Evolutionary conservation across 64 coral and sea anemone species (phyloP), one percentile per base, ranked within the genome.

Genomic region (Montipora cactus): DNA sequence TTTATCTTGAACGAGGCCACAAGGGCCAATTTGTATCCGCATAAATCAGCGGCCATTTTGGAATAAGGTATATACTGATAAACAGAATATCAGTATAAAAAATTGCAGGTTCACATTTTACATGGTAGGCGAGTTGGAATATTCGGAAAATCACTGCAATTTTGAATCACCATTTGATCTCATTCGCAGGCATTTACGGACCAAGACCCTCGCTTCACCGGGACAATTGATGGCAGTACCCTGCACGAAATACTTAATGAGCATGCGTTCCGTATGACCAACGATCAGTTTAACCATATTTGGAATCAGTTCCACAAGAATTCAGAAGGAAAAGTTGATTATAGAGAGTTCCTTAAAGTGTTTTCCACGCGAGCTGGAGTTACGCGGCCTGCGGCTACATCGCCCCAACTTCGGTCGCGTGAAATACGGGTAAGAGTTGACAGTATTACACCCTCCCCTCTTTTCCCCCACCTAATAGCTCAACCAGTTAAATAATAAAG

Each of bases 251-350:
- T 98, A 55, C 89, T 98, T 6, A 79, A 98, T 18, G 87, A 87
- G 37, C 96, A 98, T 87, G 96, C 91, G 18, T 98, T 98, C 84
- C 89, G 96, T 19, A 98, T 98, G 96, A 98, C 91, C 57, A 90
- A 91, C 16, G 93, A 98, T 7, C 96, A 98, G 73, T 98, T 98
- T 85, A 74, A 92, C 47, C 79, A 95, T 81, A 94, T 98, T 83
- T 98, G 93, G 89, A 84, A 81, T 62, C 77, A 72, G 16, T 79
- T 98, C 47, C 48, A 47, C 8, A 92, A 90, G 57, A 90, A 83
- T 72, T 49, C 84, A 12, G 79, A 98, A 73, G 89, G 89, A 15
- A 44, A n/a, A 21, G 80, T 98, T 14, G 96, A 95, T 66, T 98
- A 98, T 77, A 91, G 87, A 67, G 93, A 98, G 49, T 98, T 98